Evolutionary conservation across 1,140 invertebrate species (phyloP).

Genomic region (Musca vetustissima): DNA sequence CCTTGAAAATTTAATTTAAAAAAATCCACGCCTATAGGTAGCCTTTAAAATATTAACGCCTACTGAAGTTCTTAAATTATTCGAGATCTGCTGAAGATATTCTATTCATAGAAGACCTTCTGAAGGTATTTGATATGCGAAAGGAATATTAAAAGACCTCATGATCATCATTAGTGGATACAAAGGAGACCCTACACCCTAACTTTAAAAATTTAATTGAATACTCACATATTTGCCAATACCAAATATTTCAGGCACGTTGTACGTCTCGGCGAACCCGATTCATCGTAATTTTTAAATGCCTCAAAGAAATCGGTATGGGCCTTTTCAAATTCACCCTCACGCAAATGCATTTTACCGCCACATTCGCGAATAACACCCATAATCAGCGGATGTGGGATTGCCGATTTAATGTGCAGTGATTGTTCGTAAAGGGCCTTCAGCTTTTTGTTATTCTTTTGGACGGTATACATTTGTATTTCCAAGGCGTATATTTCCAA

Average conservation of each 20-base stretch:
- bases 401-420: slow-evolving; percentile 97
- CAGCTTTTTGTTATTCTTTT: slow-evolving; percentile 99
- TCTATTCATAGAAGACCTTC: no score
- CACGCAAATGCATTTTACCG: slow-evolving; percentile 98
- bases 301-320: slow-evolving; percentile 99
- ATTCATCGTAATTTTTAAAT: slow-evolving; percentile 99
- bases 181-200: no score
- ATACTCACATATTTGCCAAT: slow-evolving; percentile 88
- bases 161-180: no score
- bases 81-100: no score
- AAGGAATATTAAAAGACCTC: no score
- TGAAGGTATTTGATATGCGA: no score
- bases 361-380: slow-evolving; percentile 99
- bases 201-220: no score
- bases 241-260: slow-evolving; percentile 99
- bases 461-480: slow-evolving; percentile 99
- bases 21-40: no score
- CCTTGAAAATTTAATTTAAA: no score
- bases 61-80: no score
- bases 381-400: slow-evolving; percentile 99
- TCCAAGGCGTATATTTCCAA: slow-evolving; percentile 98
- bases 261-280: slow-evolving; percentile 94
- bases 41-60: no score
- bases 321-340: slow-evolving; percentile 98
- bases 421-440: slow-evolving; percentile 98